A percentile compares a stretch with the other conserved stretches of the same genome.
Evolutionary conservation across 2,888 invertebrate species (phyloP).

Genomic region (Linnaemya vulpina): DNA sequence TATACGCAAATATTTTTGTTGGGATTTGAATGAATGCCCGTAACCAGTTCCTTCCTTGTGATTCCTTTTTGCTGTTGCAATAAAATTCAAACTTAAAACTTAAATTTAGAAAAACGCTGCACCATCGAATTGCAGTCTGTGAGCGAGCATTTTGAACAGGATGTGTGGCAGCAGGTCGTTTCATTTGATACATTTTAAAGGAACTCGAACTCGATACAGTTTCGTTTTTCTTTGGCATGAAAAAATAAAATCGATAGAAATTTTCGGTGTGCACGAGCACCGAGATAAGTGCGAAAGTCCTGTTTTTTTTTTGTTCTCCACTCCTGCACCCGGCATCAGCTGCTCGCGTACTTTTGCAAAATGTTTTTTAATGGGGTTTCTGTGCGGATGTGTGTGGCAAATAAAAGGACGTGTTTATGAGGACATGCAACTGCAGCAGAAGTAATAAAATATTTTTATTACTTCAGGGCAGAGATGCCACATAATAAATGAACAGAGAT

Average conservation of each 20-base stretch:
- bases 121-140: background rate
- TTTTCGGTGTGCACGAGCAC: background rate
- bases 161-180: constrained; percentile 1
- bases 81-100: constrained; percentile 13
- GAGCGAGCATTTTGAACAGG: background rate
- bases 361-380: constrained; percentile 32
- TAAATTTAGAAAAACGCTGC: background rate
- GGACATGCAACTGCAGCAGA: background rate
- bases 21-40: background rate
- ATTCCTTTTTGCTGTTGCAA: background rate
- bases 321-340: constrained; percentile 10
- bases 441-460: background rate
- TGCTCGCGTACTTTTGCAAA: constrained; percentile 11
- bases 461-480: background rate
- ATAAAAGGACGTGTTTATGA: background rate
- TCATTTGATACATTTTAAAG: constrained; percentile 7
- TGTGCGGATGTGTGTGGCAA: constrained; percentile 13
- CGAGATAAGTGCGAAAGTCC: background rate
- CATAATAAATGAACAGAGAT: too few relatives aligned
- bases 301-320: background rate
- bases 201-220: too few relatives aligned
- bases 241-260: constrained; percentile 47
- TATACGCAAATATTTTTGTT: constrained; percentile 27
- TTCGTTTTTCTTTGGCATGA: background rate
- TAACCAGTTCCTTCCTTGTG: background rate